Evolutionary conservation across 2,113 vertebrate genomes (phyloP), one percentile per base, ranked within the genome.

Genomic region (Orcinus orca): DNA sequence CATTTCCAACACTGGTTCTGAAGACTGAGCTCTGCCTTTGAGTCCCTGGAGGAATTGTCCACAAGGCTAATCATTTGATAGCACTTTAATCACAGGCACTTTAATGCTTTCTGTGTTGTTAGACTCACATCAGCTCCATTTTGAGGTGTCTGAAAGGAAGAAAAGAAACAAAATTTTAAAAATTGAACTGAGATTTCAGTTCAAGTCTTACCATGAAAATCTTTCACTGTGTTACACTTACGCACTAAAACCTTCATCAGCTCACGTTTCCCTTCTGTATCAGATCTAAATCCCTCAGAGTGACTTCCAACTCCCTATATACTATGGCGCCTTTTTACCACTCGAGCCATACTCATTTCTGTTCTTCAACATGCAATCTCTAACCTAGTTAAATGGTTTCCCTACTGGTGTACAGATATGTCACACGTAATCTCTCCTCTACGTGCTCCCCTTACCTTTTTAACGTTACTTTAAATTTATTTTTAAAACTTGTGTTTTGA

Each of bases 51-150:
- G 76, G 55, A 97, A 68, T 94, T 58, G 47, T 36, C 53, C 84
- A 71, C 55, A 25, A 17, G 76, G 55, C 60, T 93, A 96, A 93
- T 94, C 53, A 68, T 62, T 95, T 71, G 80, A 92, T 82, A 97
- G 62, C 67, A 90, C 82, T 96, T 97, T 93, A 97, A 88, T 95
- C 85, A 63, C 85, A 95, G 94, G 80, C 74, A 93, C 41, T 97
- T 97, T 97, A 88, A 94, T 96, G 97, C 47, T 58, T 93, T 96
- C 63, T 97, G 17, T 95, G 92, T 95, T 93, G 21, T 95, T 96
- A 94, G 58, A 93, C 81, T 88, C 90, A 23, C 41, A 73, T 91
- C n/a, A 77, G 1, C 21, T 90, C 26, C 68, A 86, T 96, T 97
- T 86, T 94, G 70, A 95, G 83, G 82, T 93, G 1, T 87, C 63